Evolutionary conservation across 1,140 invertebrate species (phyloP).

Genomic region (Lordiphosa stackelbergi): DNA sequence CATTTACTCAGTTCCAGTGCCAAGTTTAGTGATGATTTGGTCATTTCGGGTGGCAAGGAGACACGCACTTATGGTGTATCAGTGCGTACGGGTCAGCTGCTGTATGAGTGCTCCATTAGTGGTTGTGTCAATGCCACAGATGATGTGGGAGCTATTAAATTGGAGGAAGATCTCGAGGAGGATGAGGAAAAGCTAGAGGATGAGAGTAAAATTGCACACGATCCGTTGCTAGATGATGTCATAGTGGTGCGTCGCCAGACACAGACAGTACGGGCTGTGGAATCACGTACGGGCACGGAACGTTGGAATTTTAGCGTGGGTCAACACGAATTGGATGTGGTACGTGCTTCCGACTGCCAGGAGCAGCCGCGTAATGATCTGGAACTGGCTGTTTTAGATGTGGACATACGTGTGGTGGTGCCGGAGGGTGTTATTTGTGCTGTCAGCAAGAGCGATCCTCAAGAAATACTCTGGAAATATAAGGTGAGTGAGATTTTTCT

Average conservation of each 20-base stretch:
- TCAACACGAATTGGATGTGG: conserved; percentile 87
- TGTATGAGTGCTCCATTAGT: conserved; percentile 87
- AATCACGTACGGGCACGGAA: conserved; percentile 88
- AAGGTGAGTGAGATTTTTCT: conserved; percentile 78
- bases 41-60: conserved; percentile 89
- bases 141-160: conserved; percentile 41
- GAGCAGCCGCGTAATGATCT: conserved; percentile 66
- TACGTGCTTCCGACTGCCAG: conserved; percentile 79
- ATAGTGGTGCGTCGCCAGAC: conserved; percentile 88
- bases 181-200: conserved; percentile 13
- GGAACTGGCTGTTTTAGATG: conserved; percentile 77
- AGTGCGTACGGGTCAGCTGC: conserved; percentile 84
- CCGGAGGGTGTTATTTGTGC: conserved; percentile 87
- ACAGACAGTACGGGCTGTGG: conserved; percentile 91
- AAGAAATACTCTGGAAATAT: conserved; percentile 83
- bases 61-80: conserved; percentile 85
- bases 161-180: conserved; percentile 25
- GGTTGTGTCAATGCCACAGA: conserved; percentile 84
- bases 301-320: conserved; percentile 98
- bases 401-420: conserved; percentile 82
- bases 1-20: conserved; percentile 90
- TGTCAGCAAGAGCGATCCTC: conserved; percentile 79
- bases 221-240: conserved; percentile 81
- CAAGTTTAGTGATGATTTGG: conserved; percentile 89
- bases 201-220: conserved; percentile 30